Base-by-base conservation (phyloP, 1,140 invertebrate genomes). In the Musca vetustissima region DNA sequence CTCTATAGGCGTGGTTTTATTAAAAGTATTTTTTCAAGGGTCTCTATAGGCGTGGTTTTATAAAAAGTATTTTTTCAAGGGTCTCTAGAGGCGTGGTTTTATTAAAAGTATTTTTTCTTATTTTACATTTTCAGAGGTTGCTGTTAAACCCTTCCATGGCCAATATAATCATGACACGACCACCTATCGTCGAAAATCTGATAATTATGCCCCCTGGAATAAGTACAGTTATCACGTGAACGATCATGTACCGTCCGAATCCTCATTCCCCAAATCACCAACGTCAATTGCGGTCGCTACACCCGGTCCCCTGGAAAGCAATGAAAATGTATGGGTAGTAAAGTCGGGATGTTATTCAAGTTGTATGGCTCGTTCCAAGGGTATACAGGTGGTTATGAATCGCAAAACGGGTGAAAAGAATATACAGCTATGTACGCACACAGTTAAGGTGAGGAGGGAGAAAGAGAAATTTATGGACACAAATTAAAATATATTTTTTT, bases 341-440 rank as follows among this genome's bases (percentile, higher is more conserved):
- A 79, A 77, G 28, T 81, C 80, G 0, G 81, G 81, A 24, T 82
- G 81, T 52, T 79, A 81, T 64, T 83, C 77, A 48, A 80, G 75
- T 64, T 82, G 81, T 64, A 78, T 82, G 75, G 70, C 72, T 7
- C 73, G 80, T 13, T 77, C 80, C 4, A 78, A 74, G 70, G 81
- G 81, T 15, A 67, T 82, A 6, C 81, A 82, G 71, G 78, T 74
- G 11, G 77, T 83, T 2, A 73, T 73, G 4, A 81, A 81, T 3
- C 72, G 73, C 7, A 68, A 69, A 1, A 75, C 77, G 1, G 70
- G 74, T 1, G 67, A 76, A n/a, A 76, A 79, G 7, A 85, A 79
- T 53, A 82, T 85, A 7, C 83, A 84, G 49, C 68, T 84, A 0
- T 85, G 84, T 70, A 75, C 80, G 17, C 77, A 82, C 9, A 73